A percentile compares a stretch with the other conserved stretches of the same genome.
phyloP scores from a whole-genome alignment of 2,113 vertebrate species.

The Hystrix cristata region DNA sequence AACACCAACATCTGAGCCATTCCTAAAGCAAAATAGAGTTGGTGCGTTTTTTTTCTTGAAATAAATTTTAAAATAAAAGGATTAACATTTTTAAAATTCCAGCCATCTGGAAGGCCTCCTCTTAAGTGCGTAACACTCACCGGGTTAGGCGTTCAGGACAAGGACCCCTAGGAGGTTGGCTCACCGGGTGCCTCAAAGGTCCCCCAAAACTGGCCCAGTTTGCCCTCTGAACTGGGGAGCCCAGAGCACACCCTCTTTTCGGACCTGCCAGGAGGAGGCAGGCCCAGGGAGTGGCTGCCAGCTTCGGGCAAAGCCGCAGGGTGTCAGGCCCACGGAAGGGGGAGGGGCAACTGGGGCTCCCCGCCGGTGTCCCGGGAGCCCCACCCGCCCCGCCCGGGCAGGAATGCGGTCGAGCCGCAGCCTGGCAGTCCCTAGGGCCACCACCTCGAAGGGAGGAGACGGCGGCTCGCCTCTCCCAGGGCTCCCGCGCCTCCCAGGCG shows the following conservation, averaged over 20 bases:
- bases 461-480: conserved; percentile 64
- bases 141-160: not conserved
- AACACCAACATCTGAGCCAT: not conserved
- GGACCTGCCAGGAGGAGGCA: conserved; percentile 82
- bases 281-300: conserved; percentile 79
- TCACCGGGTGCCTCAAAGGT: too few species aligned
- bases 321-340: not conserved
- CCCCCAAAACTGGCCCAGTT: not conserved
- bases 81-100: conserved; percentile 2
- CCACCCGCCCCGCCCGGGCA: not conserved
- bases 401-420: conserved; percentile 42
- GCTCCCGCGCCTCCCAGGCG: conserved; percentile 79
- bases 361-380: not conserved
- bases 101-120: not conserved
- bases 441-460: conserved; percentile 69
- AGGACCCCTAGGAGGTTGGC: not conserved
- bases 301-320: not conserved
- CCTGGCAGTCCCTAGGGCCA: conserved; percentile 57
- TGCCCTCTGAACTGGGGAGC: not conserved
- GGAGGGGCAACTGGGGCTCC: not conserved
- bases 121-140: not conserved
- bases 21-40: not conserved
- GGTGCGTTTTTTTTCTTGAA: conserved; percentile 20
- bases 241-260: conserved; percentile 72
- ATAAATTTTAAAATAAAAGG: conserved; percentile 20